These are phyloP conservation scores for Hystrix brachyura DNA, from an alignment of 2,113 vertebrate genomes.

Conservation along the genomic window DNA sequence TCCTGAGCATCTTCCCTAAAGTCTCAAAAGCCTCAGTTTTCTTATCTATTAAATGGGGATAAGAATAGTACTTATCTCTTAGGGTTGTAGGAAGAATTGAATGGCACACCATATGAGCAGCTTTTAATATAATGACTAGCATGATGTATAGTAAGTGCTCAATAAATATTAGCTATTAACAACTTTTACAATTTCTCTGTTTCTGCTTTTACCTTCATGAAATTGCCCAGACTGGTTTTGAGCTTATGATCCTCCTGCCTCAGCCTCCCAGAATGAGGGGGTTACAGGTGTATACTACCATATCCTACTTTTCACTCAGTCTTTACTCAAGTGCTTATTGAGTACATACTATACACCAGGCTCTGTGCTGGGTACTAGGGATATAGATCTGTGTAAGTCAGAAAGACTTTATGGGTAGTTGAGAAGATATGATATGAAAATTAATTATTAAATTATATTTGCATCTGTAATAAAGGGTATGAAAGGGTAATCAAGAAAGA, in stretches of 20 bases:
- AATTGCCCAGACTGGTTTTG: background rate
- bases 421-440: background rate
- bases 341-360: background rate
- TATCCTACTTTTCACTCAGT: background rate
- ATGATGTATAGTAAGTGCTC: background rate
- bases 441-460: conserved; percentile 7
- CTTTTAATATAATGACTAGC: background rate
- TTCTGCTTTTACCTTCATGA: background rate
- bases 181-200: background rate
- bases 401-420: background rate
- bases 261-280: background rate
- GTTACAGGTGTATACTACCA: background rate
- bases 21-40: background rate
- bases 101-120: background rate
- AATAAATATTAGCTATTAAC: background rate
- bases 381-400: background rate
- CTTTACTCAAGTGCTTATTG: conserved; percentile 39
- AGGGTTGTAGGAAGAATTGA: background rate
- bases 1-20: background rate
- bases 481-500: background rate
- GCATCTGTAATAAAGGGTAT: conserved; percentile 1
- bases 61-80: background rate
- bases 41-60: conserved; percentile 2
- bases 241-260: background rate
- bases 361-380: background rate